These are phyloP conservation scores for Esox masquinongy DNA, from an alignment of 2,797 vertebrate genomes.

Conservation along the genomic window DNA sequence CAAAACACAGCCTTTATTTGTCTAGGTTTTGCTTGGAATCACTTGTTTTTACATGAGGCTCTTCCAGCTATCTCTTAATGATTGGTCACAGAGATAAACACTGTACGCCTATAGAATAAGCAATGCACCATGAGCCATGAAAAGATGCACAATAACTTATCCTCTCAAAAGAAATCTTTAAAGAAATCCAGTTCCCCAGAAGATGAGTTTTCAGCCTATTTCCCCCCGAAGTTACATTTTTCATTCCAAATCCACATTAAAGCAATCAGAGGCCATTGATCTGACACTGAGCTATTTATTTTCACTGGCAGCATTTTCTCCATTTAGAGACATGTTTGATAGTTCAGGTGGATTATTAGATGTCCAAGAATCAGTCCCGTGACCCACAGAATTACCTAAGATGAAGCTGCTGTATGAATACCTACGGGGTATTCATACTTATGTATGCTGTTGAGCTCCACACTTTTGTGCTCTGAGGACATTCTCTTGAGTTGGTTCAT, in stretches of 20 bases:
- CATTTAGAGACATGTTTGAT: constrained; percentile 62
- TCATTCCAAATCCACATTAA: constrained; percentile 20
- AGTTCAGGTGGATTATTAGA: constrained; percentile 62
- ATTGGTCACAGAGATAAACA: not conserved
- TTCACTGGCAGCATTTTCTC: constrained; percentile 57
- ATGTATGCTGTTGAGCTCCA: no score
- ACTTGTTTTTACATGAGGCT: not conserved
- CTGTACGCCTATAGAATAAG: constrained; percentile 17
- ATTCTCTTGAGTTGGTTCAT: no score
- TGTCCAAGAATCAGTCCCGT: constrained; percentile 18
- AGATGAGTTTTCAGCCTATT: constrained; percentile 62
- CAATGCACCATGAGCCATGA: constrained; percentile 22
- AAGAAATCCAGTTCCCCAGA: constrained; percentile 69
- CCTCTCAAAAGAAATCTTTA: constrained; percentile 64
- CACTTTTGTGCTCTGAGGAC: no score
- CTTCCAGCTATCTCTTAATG: constrained; percentile 3
- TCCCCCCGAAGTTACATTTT: constrained; percentile 60
- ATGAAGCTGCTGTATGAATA: constrained; percentile 2
- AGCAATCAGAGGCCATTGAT: constrained; percentile 66
- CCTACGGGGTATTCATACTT: not conserved
- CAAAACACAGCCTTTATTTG: no score
- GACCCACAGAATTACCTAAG: not conserved
- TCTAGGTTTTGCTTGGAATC: no score
- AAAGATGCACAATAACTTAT: constrained; percentile 50
- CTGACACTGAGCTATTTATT: constrained; percentile 72